A percentile compares a stretch with the other conserved stretches of the same genome.
Conservation (phyloP, 2,113 vertebrate species). For the Semicossyphus pulcher region DNA sequence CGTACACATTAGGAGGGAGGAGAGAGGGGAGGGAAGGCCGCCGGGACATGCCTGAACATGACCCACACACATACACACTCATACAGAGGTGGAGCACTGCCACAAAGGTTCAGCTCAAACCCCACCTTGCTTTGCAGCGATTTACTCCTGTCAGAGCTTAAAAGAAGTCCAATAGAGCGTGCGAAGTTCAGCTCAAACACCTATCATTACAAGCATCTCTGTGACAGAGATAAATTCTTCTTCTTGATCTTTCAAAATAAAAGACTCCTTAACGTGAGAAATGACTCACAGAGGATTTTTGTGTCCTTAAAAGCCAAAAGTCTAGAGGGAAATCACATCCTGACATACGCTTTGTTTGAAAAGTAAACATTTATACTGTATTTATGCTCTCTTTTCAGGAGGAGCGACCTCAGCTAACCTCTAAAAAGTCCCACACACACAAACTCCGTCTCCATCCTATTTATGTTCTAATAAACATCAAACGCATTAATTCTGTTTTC, state of each 20-base stretch:
- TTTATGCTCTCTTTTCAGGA: not conserved
- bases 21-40: constrained; percentile 34
- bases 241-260: not conserved
- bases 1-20: constrained; percentile 37
- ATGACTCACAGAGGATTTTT: constrained; percentile 20
- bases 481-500: not conserved
- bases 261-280: constrained; percentile 13
- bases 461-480: constrained; percentile 43
- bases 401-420: constrained; percentile 1
- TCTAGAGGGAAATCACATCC: constrained; percentile 15
- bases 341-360: constrained; percentile 34
- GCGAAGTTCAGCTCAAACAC: not conserved
- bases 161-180: not conserved
- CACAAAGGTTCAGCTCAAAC: constrained; percentile 3
- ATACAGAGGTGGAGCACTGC: not conserved
- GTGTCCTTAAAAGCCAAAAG: not conserved
- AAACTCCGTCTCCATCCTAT: constrained; percentile 3
- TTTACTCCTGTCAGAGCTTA: not conserved
- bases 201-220: not conserved
- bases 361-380: constrained; percentile 6
- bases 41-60: constrained; percentile 66
- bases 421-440: constrained; percentile 1
- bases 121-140: constrained; percentile 9
- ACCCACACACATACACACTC: constrained; percentile 23
- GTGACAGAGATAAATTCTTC: constrained; percentile 6